A percentile compares a stretch with the other conserved stretches of the same genome.
Conservation (phyloP, 92 coral and sea anemone species). For the Epizoanthus scotinus region DNA sequence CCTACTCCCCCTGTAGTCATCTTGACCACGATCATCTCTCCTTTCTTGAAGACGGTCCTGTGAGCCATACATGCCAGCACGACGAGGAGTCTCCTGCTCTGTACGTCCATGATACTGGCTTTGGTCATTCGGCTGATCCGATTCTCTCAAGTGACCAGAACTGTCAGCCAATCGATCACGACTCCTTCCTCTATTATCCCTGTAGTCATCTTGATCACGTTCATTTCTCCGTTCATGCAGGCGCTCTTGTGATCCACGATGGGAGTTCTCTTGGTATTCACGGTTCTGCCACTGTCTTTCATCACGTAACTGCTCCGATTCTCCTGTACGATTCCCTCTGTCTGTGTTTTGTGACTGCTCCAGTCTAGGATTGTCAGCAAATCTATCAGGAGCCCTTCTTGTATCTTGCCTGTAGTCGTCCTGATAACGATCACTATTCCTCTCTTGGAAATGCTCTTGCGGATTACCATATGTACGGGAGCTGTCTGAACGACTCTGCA, state of each 20-base stretch:
- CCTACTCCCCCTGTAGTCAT: neutral
- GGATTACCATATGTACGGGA: neutral
- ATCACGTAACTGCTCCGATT: too few relatives aligned
- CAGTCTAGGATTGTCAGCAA: too few relatives aligned
- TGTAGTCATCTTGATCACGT: neutral
- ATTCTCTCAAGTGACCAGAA: too few relatives aligned
- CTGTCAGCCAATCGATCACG: slow-evolving; percentile 1
- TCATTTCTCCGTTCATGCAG: slow-evolving; percentile 2
- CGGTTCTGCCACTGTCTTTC: too few relatives aligned
- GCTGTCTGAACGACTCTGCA: too few relatives aligned
- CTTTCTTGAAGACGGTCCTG: neutral
- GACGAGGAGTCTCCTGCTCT: neutral
- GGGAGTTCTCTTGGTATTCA: too few relatives aligned
- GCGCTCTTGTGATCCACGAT: too few relatives aligned
- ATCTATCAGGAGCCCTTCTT: neutral
- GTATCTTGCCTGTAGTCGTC: slow-evolving; percentile 1
- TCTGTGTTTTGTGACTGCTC: too few relatives aligned
- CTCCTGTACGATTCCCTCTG: too few relatives aligned
- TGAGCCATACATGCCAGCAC: too few relatives aligned
- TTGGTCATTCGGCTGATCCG: too few relatives aligned
- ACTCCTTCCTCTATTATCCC: neutral
- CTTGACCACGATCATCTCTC: neutral
- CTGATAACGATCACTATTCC: neutral
- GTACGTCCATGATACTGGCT: too few relatives aligned
- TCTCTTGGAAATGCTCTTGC: neutral